Conservation (phyloP, 2,113 vertebrate genomes). For the Paramormyrops kingsleyae region DNA sequence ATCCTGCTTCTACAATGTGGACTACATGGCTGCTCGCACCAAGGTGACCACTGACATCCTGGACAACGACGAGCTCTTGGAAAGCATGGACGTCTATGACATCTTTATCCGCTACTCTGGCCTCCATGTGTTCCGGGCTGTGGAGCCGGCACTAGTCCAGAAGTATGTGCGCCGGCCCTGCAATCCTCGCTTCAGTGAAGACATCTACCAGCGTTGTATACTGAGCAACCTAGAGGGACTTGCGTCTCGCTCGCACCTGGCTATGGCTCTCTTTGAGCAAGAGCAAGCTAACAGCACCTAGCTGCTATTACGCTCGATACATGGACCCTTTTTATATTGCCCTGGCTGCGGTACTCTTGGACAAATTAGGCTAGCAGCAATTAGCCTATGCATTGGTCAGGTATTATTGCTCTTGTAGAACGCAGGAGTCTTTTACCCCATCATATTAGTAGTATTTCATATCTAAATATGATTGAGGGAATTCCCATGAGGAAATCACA, state of each 20-base stretch:
- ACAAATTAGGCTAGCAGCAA: neutral
- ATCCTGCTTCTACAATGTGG: conserved; percentile 92
- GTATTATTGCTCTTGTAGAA: neutral
- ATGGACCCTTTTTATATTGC: neutral
- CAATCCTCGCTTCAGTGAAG: conserved; percentile 84
- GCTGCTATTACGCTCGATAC: neutral
- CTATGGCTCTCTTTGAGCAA: conserved; percentile 87
- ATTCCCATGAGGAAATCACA: neutral
- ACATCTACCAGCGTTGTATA: conserved; percentile 87
- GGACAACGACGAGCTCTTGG: conserved; percentile 84
- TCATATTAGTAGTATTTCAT: neutral
- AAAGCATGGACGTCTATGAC: conserved; percentile 88
- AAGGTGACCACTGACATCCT: conserved; percentile 78
- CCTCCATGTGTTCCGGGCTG: conserved; percentile 86
- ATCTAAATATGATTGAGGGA: neutral
- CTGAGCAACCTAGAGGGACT: conserved; percentile 90
- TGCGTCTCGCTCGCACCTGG: conserved; percentile 80
- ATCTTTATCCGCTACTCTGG: conserved; percentile 91
- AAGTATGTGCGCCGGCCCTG: conserved; percentile 75
- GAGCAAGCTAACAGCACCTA: conserved; percentile 95
- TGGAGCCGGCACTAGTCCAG: conserved; percentile 89
- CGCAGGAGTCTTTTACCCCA: neutral
- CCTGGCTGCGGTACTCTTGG: neutral
- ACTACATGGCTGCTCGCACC: conserved; percentile 85
- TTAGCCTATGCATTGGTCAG: neutral